These are phyloP conservation scores for Scolopax bukidnonensis DNA, from an alignment of 2,797 vertebrate genomes.

Conservation along the genomic window DNA sequence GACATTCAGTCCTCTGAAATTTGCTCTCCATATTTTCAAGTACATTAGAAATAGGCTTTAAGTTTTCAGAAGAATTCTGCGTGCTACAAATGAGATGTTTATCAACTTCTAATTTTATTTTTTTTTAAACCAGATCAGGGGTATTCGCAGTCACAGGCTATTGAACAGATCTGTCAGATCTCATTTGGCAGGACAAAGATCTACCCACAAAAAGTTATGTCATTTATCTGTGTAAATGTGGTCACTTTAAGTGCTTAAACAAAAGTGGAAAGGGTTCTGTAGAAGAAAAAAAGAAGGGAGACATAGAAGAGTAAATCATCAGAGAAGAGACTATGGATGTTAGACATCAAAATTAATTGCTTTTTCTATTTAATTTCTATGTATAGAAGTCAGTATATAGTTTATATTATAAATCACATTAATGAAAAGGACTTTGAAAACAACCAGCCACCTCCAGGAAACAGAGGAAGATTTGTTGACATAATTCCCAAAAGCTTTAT, in stretches of 20 bases:
- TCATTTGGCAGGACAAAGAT: background rate
- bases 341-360: background rate
- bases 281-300: background rate
- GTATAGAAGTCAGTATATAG: background rate
- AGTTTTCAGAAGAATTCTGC: background rate
- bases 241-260: background rate
- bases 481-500: constrained; percentile 40
- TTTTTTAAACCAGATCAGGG: background rate
- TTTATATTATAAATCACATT: background rate
- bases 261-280: background rate
- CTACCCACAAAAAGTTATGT: background rate
- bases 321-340: background rate
- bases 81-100: background rate
- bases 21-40: background rate
- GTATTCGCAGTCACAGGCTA: background rate
- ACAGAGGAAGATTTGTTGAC: constrained; percentile 35
- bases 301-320: background rate
- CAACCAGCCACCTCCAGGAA: constrained; percentile 20
- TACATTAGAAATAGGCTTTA: background rate
- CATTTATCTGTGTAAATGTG: background rate
- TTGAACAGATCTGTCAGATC: background rate
- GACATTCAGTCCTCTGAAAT: background rate
- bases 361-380: background rate
- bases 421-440: background rate
- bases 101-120: background rate